Conservation (phyloP, 2,113 vertebrate genomes). For the Sterna hirundo region DNA sequence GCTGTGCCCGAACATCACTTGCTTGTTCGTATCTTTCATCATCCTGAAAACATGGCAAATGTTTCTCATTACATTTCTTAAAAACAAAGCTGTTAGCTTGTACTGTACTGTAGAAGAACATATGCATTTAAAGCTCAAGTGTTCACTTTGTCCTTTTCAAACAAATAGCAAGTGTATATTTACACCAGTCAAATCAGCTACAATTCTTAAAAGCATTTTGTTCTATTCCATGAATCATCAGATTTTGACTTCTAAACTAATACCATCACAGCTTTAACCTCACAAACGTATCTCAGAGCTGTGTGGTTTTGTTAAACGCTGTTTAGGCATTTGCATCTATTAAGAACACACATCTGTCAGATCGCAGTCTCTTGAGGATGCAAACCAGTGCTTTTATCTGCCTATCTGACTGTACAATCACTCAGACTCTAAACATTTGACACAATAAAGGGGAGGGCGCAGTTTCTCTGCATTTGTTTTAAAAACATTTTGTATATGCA, state of each 20-base stretch:
- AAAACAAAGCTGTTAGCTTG: conserved; percentile 20
- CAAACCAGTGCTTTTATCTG: conserved; percentile 7
- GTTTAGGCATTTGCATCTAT: conserved; percentile 32
- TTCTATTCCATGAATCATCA: conserved; percentile 37
- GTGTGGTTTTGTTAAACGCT: neutral
- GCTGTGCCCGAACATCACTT: conserved; percentile 90
- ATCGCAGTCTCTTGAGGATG: neutral
- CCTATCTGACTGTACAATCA: neutral
- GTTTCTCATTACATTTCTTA: neutral
- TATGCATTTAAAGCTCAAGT: conserved; percentile 6
- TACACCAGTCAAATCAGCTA: conserved; percentile 23
- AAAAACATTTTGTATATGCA: neutral
- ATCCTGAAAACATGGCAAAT: conserved; percentile 75
- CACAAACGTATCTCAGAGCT: neutral
- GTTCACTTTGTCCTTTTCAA: conserved; percentile 43
- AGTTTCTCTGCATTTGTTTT: neutral
- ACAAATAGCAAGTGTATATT: conserved; percentile 19
- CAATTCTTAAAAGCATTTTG: conserved; percentile 39
- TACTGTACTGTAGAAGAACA: neutral
- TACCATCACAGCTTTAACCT: conserved; percentile 25
- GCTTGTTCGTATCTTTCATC: conserved; percentile 88
- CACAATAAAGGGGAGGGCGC: neutral
- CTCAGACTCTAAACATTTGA: neutral
- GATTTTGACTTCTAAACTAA: conserved; percentile 42
- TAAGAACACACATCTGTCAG: conserved; percentile 18